Evolutionary conservation across 2,888 invertebrate genomes (phyloP).

Genomic region (Meliscaeva auricollis): DNA sequence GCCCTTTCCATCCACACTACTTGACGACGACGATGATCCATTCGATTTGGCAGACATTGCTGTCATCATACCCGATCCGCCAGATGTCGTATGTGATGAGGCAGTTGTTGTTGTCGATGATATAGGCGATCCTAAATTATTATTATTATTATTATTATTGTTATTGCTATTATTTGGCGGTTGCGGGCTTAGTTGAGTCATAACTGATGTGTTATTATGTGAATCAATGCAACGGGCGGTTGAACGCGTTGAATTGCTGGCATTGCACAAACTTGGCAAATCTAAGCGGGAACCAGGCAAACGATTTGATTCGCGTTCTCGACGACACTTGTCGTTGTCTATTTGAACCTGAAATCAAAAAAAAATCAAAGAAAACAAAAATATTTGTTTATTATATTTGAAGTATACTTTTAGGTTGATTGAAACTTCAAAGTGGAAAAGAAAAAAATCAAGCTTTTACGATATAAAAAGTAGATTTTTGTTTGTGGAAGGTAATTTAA

Average conservation of each 20-base stretch:
- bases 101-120: conserved; percentile 82
- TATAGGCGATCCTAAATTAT: conserved; percentile 82
- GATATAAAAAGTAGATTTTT: conserved; percentile 35
- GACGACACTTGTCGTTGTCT: conserved; percentile 84
- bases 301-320: conserved; percentile 82
- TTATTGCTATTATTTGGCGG: conserved; percentile 76
- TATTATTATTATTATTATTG: conserved; percentile 77
- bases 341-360: conserved; percentile 82
- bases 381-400: background rate
- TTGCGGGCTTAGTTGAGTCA: conserved; percentile 79
- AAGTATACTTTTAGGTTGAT: conserved; percentile 59
- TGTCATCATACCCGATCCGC: conserved; percentile 71
- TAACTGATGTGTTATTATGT: conserved; percentile 80
- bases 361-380: conserved; percentile 33
- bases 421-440: background rate
- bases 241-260: conserved; percentile 76
- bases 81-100: conserved; percentile 80
- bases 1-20: conserved; percentile 81
- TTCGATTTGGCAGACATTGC: conserved; percentile 82
- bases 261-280: conserved; percentile 82
- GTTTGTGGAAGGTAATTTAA: no score
- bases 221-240: conserved; percentile 80
- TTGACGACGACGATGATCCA: conserved; percentile 81
- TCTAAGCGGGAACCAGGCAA: conserved; percentile 81
- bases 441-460: conserved; percentile 39